Evolutionary conservation across 2,888 invertebrate species (phyloP).

Genomic region (Acronicta leporina): DNA sequence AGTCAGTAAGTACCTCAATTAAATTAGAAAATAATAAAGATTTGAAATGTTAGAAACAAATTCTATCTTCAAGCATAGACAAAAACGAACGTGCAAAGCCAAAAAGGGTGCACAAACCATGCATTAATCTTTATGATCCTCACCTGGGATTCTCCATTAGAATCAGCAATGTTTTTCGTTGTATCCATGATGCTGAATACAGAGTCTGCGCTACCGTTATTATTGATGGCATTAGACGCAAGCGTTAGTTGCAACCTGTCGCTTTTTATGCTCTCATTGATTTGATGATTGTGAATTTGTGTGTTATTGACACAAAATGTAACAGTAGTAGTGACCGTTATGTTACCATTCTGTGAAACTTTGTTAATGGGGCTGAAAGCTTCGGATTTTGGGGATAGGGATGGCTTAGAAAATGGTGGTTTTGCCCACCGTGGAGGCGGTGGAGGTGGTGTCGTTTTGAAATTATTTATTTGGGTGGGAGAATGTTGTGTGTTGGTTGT

Average conservation of each 20-base stretch:
- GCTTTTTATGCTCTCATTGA: slow-evolving; percentile 84
- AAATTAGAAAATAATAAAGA: slow-evolving; percentile 51
- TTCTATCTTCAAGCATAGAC: slow-evolving; percentile 42
- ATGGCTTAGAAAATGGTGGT: slow-evolving; percentile 89
- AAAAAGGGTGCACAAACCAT: slow-evolving; percentile 65
- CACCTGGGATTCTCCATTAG: slow-evolving; percentile 82
- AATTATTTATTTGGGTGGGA: slow-evolving; percentile 74
- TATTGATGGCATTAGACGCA: slow-evolving; percentile 85
- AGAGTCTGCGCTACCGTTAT: slow-evolving; percentile 78
- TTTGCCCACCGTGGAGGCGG: slow-evolving; percentile 96
- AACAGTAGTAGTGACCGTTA: slow-evolving; percentile 95
- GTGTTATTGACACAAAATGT: slow-evolving; percentile 93
- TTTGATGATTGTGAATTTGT: slow-evolving; percentile 87
- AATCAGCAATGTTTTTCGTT: slow-evolving; percentile 74
- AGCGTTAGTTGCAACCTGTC: slow-evolving; percentile 87
- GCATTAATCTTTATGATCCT: slow-evolving; percentile 66
- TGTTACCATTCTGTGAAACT: slow-evolving; percentile 90
- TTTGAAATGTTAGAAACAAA: slow-evolving; percentile 64
- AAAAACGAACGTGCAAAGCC: slow-evolving; percentile 58
- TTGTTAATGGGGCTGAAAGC: slow-evolving; percentile 85
- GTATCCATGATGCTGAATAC: slow-evolving; percentile 77
- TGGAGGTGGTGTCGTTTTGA: slow-evolving; percentile 92
- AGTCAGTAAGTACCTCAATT: slow-evolving; percentile 63
- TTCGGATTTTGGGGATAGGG: slow-evolving; percentile 83
- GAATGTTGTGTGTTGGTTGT: slow-evolving; percentile 79